Conservation (phyloP, 2,888 invertebrate genomes). For the Athetis lepigone region DNA sequence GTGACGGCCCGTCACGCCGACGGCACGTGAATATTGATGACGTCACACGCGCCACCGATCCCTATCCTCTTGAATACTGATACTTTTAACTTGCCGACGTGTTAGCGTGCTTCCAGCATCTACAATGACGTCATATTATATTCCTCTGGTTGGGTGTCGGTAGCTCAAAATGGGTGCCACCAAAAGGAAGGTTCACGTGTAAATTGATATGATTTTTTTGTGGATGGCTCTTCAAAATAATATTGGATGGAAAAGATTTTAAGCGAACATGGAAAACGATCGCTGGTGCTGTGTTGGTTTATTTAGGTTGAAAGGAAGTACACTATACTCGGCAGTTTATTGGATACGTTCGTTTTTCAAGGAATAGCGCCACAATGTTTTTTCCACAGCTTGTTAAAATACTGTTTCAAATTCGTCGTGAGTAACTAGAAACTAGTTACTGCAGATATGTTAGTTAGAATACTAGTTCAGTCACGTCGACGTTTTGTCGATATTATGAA, state of each 20-base stretch:
- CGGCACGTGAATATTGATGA: constrained; percentile 64
- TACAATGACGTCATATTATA: constrained; percentile 47
- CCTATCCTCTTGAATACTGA: constrained; percentile 57
- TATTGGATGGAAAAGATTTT: constrained; percentile 32
- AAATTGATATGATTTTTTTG: constrained; percentile 43
- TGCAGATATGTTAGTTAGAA: background rate
- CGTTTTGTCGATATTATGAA: background rate
- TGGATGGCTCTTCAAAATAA: constrained; percentile 18
- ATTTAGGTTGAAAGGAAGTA: background rate
- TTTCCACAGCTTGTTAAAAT: background rate
- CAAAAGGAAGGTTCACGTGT: constrained; percentile 12
- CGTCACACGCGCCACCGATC: constrained; percentile 53
- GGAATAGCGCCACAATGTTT: background rate
- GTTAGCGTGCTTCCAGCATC: constrained; percentile 51
- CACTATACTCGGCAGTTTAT: background rate
- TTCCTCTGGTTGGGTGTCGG: constrained; percentile 35
- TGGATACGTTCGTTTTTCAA: background rate
- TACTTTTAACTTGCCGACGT: constrained; percentile 61
- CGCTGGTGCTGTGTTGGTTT: constrained; percentile 1
- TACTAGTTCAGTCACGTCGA: background rate
- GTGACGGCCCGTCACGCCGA: constrained; percentile 54
- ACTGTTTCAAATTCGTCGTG: background rate
- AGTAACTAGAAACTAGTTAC: background rate
- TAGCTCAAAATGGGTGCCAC: constrained; percentile 40
- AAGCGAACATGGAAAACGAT: constrained; percentile 6